These are phyloP conservation scores for Anodontia alba DNA, from an alignment of 2,888 invertebrate genomes.

Conservation along the genomic window DNA sequence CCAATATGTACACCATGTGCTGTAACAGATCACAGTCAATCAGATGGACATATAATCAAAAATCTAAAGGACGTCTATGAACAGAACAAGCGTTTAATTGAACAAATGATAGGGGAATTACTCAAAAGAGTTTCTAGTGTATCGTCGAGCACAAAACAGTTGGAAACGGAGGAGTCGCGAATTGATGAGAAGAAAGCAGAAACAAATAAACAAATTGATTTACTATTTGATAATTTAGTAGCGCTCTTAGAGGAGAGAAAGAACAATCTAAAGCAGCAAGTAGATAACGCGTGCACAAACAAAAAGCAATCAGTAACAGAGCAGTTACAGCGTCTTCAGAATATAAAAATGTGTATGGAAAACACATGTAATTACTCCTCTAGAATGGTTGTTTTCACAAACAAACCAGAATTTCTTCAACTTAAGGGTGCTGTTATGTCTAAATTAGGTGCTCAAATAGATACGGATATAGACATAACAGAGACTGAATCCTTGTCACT, in stretches of 20 bases:
- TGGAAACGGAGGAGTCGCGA: slow-evolving; percentile 49
- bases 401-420: slow-evolving; percentile 66
- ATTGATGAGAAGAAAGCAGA: slow-evolving; percentile 53
- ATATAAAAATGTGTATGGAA: slow-evolving; percentile 56
- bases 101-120: slow-evolving; percentile 63
- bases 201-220: slow-evolving; percentile 59
- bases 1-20: slow-evolving; percentile 70
- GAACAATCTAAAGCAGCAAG: slow-evolving; percentile 60
- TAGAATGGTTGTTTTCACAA: slow-evolving; percentile 66
- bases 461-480: slow-evolving; percentile 39
- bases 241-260: slow-evolving; percentile 52
- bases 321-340: slow-evolving; percentile 47
- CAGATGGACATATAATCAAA: slow-evolving; percentile 61
- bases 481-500: slow-evolving; percentile 47
- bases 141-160: slow-evolving; percentile 56
- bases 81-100: slow-evolving; percentile 62
- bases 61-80: slow-evolving; percentile 65
- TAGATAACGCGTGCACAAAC: slow-evolving; percentile 59
- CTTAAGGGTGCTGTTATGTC: slow-evolving; percentile 55
- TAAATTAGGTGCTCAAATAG: slow-evolving; percentile 51
- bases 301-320: slow-evolving; percentile 49
- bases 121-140: slow-evolving; percentile 61
- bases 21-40: slow-evolving; percentile 64
- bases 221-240: slow-evolving; percentile 57
- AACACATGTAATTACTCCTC: slow-evolving; percentile 65